Conservation (phyloP, 2,113 vertebrate genomes). For the Dicerorhinus sumatrensis region DNA sequence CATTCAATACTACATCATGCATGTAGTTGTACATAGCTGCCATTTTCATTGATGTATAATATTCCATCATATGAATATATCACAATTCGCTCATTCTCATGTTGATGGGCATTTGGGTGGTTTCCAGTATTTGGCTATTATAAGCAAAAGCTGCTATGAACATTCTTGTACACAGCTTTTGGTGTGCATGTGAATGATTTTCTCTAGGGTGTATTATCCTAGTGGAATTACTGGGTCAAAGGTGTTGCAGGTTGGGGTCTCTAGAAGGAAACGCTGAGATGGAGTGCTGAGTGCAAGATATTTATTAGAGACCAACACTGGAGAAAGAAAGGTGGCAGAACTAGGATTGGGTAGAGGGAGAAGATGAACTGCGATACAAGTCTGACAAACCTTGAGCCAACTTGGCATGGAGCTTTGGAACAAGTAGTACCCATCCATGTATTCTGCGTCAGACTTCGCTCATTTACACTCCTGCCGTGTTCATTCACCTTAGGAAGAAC, state of each 20-base stretch:
- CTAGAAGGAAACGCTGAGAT: constrained; percentile 11
- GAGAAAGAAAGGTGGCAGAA: neutral
- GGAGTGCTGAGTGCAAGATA: neutral
- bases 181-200: neutral
- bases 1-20: neutral
- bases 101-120: neutral
- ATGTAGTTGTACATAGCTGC: neutral
- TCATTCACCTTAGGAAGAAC: constrained; percentile 26
- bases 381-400: constrained; percentile 22
- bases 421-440: neutral
- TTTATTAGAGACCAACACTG: constrained; percentile 1
- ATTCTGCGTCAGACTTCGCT: neutral
- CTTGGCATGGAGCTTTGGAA: neutral
- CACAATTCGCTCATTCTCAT: neutral
- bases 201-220: constrained; percentile 11
- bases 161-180: neutral
- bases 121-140: neutral
- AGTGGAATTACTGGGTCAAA: constrained; percentile 3
- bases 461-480: neutral
- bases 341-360: neutral
- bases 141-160: constrained; percentile 33
- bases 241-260: neutral
- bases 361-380: neutral
- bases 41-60: constrained; percentile 46
- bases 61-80: constrained; percentile 13